phyloP scores from a whole-genome alignment of 2,888 invertebrate species.

The Plagodis pulveraria region DNA sequence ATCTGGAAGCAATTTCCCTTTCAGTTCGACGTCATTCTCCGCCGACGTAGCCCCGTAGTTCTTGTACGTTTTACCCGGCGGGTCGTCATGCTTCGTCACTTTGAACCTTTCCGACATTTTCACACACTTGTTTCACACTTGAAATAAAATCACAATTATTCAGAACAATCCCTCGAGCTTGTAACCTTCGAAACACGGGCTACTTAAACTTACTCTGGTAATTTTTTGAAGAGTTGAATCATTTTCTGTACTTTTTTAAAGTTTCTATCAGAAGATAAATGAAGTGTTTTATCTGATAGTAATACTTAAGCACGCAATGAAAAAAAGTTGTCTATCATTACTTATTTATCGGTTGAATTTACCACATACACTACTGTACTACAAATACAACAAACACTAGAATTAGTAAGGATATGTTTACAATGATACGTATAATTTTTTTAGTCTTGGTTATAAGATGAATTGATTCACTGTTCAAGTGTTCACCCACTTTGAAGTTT shows the following conservation, averaged over 20 bases:
- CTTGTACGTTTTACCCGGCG: constrained; percentile 79
- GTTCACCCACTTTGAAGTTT: constrained; percentile 13
- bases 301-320: too few species aligned
- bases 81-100: constrained; percentile 85
- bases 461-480: constrained; percentile 7
- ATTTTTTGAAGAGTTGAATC: too few species aligned
- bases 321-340: too few species aligned
- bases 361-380: too few species aligned
- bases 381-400: too few species aligned
- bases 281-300: too few species aligned
- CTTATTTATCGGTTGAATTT: too few species aligned
- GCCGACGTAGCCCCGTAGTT: constrained; percentile 86
- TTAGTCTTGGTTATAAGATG: background rate
- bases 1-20: constrained; percentile 73
- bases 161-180: too few species aligned
- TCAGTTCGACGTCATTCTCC: constrained; percentile 72
- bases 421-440: constrained; percentile 14
- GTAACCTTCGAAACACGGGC: too few species aligned
- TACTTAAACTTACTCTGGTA: too few species aligned
- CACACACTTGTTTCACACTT: constrained; percentile 34
- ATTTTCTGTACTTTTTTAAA: too few species aligned
- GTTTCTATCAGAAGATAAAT: too few species aligned
- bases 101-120: constrained; percentile 86
- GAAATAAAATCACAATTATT: constrained; percentile 1
- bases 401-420: constrained; percentile 12